A percentile compares a stretch with the other conserved stretches of the same genome.
Evolutionary conservation across 2,888 invertebrate species (phyloP).

Genomic region (Synergus japonicus): DNA sequence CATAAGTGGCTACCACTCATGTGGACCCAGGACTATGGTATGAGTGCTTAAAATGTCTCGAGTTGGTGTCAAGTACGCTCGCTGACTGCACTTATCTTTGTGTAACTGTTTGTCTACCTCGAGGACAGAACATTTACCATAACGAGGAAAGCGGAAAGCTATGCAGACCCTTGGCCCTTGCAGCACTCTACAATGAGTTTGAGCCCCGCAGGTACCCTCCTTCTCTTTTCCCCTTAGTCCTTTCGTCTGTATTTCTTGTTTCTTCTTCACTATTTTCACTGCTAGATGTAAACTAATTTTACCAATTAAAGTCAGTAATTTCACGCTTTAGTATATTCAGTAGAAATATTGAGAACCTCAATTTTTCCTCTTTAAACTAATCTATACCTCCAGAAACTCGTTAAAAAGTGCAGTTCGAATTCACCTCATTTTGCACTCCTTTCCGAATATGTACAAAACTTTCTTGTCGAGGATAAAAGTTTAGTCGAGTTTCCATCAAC

Average conservation of each 20-base stretch:
- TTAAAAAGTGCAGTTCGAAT: slow-evolving; percentile 64
- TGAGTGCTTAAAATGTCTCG: slow-evolving; percentile 69
- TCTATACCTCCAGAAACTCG: slow-evolving; percentile 54
- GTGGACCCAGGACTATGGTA: slow-evolving; percentile 45
- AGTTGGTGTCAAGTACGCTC: slow-evolving; percentile 67
- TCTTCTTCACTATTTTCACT: slow-evolving; percentile 22
- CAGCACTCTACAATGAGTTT: slow-evolving; percentile 57
- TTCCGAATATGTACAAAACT: slow-evolving; percentile 43
- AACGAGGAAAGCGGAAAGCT: slow-evolving; percentile 72
- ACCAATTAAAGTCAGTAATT: no score
- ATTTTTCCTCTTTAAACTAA: slow-evolving; percentile 26
- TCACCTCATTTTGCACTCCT: slow-evolving; percentile 63
- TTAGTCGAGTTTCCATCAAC: slow-evolving; percentile 23
- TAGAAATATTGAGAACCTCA: slow-evolving; percentile 22
- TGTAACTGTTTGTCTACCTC: slow-evolving; percentile 72
- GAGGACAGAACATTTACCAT: slow-evolving; percentile 74
- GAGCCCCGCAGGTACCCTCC: slow-evolving; percentile 42
- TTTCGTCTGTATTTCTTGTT: slow-evolving; percentile 43
- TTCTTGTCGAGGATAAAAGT: slow-evolving; percentile 27
- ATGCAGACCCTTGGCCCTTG: slow-evolving; percentile 57
- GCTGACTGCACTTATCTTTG: slow-evolving; percentile 68
- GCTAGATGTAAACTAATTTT: no score
- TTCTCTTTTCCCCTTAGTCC: slow-evolving; percentile 40
- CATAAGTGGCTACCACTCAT: slow-evolving; percentile 46
- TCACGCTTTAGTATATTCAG: not conserved